A percentile compares a stretch with the other conserved stretches of the same genome.
Evolutionary conservation across 2,797 vertebrate species (phyloP).

Genomic region (Enteromius argenteus): DNA sequence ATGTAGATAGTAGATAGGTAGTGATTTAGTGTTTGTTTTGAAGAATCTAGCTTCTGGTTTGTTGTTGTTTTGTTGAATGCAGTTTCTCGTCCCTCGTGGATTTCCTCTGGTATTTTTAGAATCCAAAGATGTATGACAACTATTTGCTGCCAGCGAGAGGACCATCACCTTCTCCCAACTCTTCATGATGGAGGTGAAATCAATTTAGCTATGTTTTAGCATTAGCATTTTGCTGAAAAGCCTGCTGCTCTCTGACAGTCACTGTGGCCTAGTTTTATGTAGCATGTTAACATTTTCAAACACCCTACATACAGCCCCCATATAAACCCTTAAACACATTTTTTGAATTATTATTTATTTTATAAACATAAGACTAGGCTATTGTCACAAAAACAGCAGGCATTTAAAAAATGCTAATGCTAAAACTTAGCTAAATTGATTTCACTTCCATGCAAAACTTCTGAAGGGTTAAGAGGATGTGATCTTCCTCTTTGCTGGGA

Average conservation of each 20-base stretch:
- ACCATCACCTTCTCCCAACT: conserved; percentile 62
- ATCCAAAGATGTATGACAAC: background rate
- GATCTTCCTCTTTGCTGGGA: conserved; percentile 63
- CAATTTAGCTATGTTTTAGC: conserved; percentile 60
- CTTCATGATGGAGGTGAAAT: conserved; percentile 59
- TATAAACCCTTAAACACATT: background rate
- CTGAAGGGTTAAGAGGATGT: conserved; percentile 58
- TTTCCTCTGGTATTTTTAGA: background rate
- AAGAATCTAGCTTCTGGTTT: background rate
- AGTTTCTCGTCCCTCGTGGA: background rate
- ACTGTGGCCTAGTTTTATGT: background rate
- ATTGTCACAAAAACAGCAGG: background rate
- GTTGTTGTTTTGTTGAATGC: conserved; percentile 2
- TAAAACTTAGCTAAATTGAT: conserved; percentile 61
- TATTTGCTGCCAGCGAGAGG: conserved; percentile 61
- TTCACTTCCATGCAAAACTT: conserved; percentile 62
- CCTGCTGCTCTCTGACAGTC: background rate
- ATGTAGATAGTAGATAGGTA: background rate
- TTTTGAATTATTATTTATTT: rapidly evolving
- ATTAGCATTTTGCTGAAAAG: background rate
- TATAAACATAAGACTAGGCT: background rate
- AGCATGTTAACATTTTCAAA: background rate
- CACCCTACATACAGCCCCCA: background rate
- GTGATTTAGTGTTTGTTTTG: background rate
- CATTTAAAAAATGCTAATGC: background rate